Base-by-base conservation (phyloP, 2,113 vertebrate genomes). In the Lampris incognitus region DNA sequence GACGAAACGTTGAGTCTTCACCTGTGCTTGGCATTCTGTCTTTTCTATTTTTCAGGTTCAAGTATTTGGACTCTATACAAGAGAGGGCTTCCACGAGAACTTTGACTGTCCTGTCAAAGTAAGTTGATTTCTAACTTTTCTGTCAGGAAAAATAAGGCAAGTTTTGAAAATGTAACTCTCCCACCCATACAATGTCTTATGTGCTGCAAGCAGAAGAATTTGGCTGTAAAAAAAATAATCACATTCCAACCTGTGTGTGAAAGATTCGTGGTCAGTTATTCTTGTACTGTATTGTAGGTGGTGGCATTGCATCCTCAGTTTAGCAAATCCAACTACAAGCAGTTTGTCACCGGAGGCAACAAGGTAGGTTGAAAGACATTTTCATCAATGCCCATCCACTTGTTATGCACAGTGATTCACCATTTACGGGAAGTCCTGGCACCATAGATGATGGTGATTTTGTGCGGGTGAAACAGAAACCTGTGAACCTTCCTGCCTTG, bases 21-120 rank as follows among this genome's bases (percentile, higher is more conserved):
- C 87, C 78, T 90, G 67, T 74, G 74, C 66, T 69, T 83, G 46
- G 24, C n/a, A 11, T 72, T 87, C 55, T 71, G 66, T 82, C 59
- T 89, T 64, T 3, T 85, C 67, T 89, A 13, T 82, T 62, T 70
- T 89, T 37, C 88, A 99, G 98, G 97, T 98, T 39, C 97, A 99
- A 72, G 97, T 99, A 54, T 97, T 98, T 78, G 98, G 97, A 63
- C 92, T 99, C 44, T 99, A 99, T 87, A 96, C 97, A 48, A 96
- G 96, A 36, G 97, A 98, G 90, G 97, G 97, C 88, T 98, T 98
- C 91, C 97, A 98, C 10, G 97, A 98, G 90, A 98, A 93, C 0
- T 99, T 99, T 88, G 97, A 99, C 94, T 98, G 96, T 89, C 98
- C 98, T 78, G 95, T 99, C 92, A 99, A 99, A 95, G 98, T 98